Percentiles rank a stretch among this genome's conserved stretches.
Conservation (phyloP, 1,140 invertebrate genomes). For the Paracyclopina nana region DNA sequence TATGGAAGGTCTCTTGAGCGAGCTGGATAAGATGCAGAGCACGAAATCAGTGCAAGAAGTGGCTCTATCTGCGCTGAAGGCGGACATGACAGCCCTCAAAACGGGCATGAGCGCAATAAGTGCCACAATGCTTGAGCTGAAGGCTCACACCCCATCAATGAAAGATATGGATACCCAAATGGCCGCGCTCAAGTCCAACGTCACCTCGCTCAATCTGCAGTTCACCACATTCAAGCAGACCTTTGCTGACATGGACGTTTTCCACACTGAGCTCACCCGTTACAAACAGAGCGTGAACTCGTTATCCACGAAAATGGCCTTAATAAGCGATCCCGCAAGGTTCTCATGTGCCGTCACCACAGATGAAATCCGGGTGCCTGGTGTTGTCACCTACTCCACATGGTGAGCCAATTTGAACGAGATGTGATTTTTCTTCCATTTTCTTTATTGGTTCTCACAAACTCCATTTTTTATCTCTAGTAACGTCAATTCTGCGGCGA, state of each 20-base stretch:
- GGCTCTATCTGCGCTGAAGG: background rate
- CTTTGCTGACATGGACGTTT: background rate
- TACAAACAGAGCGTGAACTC: background rate
- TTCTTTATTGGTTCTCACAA: no score
- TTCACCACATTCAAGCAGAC: no score
- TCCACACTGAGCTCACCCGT: background rate
- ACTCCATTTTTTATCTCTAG: no score
- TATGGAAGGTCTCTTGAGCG: background rate
- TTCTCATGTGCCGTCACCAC: conserved; percentile 14
- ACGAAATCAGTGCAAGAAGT: no score
- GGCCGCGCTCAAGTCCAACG: no score
- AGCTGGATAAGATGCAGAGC: background rate
- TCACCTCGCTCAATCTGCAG: no score
- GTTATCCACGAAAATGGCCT: background rate
- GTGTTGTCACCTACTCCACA: conserved; percentile 9
- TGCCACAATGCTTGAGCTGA: conserved; percentile 1
- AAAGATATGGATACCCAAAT: no score
- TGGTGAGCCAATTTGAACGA: no score
- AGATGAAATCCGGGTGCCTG: conserved; percentile 12
- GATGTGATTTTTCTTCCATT: no score
- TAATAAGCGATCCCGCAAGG: background rate
- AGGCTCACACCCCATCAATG: no score
- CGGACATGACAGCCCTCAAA: background rate
- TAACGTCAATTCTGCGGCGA: conserved; percentile 8
- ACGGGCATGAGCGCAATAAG: no score